Base-by-base conservation (phyloP, 2,888 invertebrate genomes). In the Tipula lateralis region DNA sequence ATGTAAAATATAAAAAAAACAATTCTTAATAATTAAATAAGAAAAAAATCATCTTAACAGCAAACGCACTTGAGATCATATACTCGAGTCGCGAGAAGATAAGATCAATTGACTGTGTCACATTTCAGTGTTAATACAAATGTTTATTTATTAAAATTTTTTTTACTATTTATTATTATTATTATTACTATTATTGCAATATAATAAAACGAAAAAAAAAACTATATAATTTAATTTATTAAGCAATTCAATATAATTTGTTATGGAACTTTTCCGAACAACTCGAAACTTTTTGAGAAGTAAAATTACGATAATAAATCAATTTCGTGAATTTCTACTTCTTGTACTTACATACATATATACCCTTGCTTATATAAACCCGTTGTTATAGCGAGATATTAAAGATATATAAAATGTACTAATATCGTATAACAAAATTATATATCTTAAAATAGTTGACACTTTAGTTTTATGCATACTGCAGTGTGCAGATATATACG, bases 41-140 rank as follows among this genome's bases (percentile, higher is more conserved):
- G 16, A 66, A 9, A 66, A 66, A 66, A 66, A 9, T 66, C 66
- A 24, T 66, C 66, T 66, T 66, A 66, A 5, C 3, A 66, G 66
- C 24, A 66, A 66, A 66, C 66, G 66, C 66, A 66, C 66, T 66
- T 24, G 66, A 66, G 66, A 66, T 66, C 24, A 12, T n/a, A n/a
- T 24, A 66, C 66, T 66, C 66, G 66, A 66, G 7, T 66, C 24
- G 66, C 66, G 66, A 19, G 66, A 66, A 66, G 66, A 66, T 82
- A 82, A 82, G 82, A 82, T 82, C 32, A 29, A 82, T 82, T 30
- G 32, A 82, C n/a, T 30, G 32, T 82, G 82, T 32, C 29, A 82
- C 82, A 30, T 82, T 82, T 82, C 32, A 82, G 82, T 82, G 32
- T 82, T 82, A 82, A 82, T 30, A 82, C 82, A 82, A 82, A 82